Evolutionary conservation across 2,797 vertebrate species (phyloP).

Genomic region (Galaxias olidus): DNA sequence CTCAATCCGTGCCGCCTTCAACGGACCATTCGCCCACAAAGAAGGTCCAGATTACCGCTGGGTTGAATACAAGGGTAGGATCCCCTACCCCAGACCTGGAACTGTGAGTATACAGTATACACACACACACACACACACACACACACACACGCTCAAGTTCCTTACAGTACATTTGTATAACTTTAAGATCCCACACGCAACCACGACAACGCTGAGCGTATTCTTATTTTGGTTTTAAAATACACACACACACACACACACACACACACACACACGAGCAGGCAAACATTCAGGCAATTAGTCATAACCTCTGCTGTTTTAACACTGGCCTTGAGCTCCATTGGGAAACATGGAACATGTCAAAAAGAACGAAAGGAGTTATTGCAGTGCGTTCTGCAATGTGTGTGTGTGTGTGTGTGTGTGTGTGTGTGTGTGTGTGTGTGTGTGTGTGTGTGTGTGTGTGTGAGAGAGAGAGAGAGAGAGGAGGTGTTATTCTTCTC

Average conservation of each 20-base stretch:
- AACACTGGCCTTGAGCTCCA: constrained; percentile 32
- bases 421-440: constrained; percentile 4
- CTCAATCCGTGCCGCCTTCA: constrained; percentile 82
- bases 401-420: constrained; percentile 10
- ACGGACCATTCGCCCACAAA: constrained; percentile 84
- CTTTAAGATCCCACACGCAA: too few relatives aligned
- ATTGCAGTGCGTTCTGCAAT: not conserved
- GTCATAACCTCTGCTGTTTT: constrained; percentile 33
- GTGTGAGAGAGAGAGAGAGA: constrained; percentile 1
- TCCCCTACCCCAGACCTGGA: constrained; percentile 86
- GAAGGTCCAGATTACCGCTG: constrained; percentile 84
- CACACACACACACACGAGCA: constrained; percentile 23
- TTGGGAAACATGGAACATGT: constrained; percentile 34
- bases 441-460: constrained; percentile 23
- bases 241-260: not conserved
- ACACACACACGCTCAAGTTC: not conserved
- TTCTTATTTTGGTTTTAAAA: too few relatives aligned
- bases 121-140: not conserved
- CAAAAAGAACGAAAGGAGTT: not conserved
- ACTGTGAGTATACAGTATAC: constrained; percentile 70
- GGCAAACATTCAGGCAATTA: constrained; percentile 25
- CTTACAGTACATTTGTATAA: too few relatives aligned
- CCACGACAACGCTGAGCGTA: too few relatives aligned
- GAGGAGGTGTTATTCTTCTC: constrained; percentile 28
- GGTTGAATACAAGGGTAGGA: constrained; percentile 83